Evolutionary conservation across 2,797 vertebrate species (phyloP).

Genomic region (Centropyge bicolor): DNA sequence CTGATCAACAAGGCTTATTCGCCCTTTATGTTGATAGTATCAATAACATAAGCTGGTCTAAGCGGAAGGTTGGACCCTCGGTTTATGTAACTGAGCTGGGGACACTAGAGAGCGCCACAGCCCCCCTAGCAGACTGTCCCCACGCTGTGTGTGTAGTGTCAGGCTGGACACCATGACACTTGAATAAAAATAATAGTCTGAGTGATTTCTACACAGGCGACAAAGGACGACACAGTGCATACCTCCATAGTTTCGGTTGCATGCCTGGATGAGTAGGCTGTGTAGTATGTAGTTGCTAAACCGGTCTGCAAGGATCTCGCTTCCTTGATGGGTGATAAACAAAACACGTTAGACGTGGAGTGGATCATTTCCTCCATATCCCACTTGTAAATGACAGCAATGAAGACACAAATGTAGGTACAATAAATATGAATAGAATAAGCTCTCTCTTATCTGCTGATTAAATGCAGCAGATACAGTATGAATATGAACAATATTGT

Average conservation of each 20-base stretch:
- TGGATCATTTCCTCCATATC: not conserved
- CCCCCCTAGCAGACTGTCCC: slow-evolving; percentile 66
- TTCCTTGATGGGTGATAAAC: slow-evolving; percentile 59
- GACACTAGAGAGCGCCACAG: slow-evolving; percentile 87
- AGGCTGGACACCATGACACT: slow-evolving; percentile 31
- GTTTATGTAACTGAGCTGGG: slow-evolving; percentile 76
- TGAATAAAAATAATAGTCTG: not conserved
- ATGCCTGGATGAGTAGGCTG: slow-evolving; percentile 48
- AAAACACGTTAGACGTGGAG: not conserved
- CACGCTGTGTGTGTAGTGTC: slow-evolving; percentile 20
- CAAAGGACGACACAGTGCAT: not conserved
- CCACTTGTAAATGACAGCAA: not conserved
- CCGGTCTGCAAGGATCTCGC: slow-evolving; percentile 72
- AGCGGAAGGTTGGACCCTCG: slow-evolving; percentile 62
- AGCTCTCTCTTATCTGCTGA: not conserved
- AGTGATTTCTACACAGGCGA: too few relatives aligned
- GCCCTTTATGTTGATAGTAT: slow-evolving; percentile 53
- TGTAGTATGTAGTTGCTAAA: slow-evolving; percentile 70
- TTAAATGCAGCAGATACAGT: not conserved
- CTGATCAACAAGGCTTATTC: slow-evolving; percentile 20
- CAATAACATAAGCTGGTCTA: slow-evolving; percentile 60
- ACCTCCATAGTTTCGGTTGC: slow-evolving; percentile 53
- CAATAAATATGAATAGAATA: not conserved
- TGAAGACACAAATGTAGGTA: not conserved
- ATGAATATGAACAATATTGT: not conserved